Conservation (phyloP, 2,888 invertebrate species). For the Mesorhabditis sp. region DNA sequence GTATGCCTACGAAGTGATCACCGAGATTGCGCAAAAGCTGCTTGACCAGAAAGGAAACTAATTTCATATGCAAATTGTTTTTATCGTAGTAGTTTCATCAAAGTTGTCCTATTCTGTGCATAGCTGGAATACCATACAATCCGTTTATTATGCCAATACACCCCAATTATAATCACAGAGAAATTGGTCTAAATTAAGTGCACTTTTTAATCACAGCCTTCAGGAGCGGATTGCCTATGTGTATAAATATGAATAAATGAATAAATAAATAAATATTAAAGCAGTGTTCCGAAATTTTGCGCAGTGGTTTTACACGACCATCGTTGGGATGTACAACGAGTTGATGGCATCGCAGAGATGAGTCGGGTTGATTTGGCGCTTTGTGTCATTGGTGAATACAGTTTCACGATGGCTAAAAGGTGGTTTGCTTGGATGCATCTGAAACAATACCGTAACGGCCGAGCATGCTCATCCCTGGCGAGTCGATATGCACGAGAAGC, state of each 20-base stretch:
- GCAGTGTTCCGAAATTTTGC: neutral
- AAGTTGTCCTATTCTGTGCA: too few relatives aligned
- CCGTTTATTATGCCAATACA: too few relatives aligned
- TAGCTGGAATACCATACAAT: too few relatives aligned
- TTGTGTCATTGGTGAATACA: conserved; percentile 46
- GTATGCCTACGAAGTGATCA: conserved; percentile 59
- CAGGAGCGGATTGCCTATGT: too few relatives aligned
- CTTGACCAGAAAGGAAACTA: too few relatives aligned
- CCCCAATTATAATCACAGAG: too few relatives aligned
- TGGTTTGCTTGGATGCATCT: conserved; percentile 12
- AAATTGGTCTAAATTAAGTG: too few relatives aligned
- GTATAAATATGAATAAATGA: too few relatives aligned
- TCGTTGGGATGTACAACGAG: conserved; percentile 33
- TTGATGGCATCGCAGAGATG: conserved; percentile 35
- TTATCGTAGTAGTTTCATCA: too few relatives aligned
- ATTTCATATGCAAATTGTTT: too few relatives aligned
- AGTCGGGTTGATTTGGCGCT: conserved; percentile 35
- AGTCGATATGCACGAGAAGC: conserved; percentile 39
- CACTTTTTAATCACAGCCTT: too few relatives aligned
- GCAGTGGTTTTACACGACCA: conserved; percentile 12
- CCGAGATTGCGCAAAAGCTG: conserved; percentile 13
- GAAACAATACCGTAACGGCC: conserved; percentile 25
- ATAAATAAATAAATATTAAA: neutral
- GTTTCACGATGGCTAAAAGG: conserved; percentile 48
- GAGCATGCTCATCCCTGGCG: conserved; percentile 34